Evolutionary conservation across 1,140 invertebrate species (phyloP), one percentile per base, ranked within the genome.

Genomic region (Pseudomyrmex concolor): DNA sequence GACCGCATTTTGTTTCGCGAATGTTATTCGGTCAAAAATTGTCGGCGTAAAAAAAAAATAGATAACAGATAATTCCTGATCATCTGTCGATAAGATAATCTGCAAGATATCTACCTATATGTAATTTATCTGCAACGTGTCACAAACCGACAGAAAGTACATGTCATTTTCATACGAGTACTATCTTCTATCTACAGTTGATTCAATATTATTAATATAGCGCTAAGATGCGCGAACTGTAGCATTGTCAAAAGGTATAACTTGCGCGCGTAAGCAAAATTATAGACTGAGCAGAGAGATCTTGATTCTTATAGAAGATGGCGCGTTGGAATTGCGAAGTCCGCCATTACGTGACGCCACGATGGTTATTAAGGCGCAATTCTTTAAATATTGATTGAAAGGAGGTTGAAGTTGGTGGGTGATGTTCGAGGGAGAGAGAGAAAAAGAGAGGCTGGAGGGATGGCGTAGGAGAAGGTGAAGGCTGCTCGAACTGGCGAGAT

Each of bases 351-450:
- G 74, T 82, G 74, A 90, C 88, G 87, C 89, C 70, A 88, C 78
- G 77, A 74, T 57, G 87, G 92, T 93, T 93, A 93, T 93, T 93
- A 93, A 93, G 91, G 92, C 92, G 92, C 92, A 93, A 93, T 93
- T 93, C 92, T 93, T 93, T 93, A 93, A 93, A 93, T 93, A 93
- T 93, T 93, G 92, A 93, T 93, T 93, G 91, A 91, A 92, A 91
- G 91, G 90, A 86, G 88, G 89, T 85, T 91, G 87, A 74, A 90
- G 86, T 63, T 51, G 83, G 82, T 76, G 85, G 87, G 88, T 50
- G 87, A 85, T 89, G 87, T 85, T 88, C 84, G 72, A 73, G 72
- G 66, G 5, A 34, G 34, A 34, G 34, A 34, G 34, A 34, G 5
- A 34, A 4, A 25, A 25, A 3, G 25, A 25, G 62, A 62, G 76